Base-by-base conservation (phyloP, 2,888 invertebrate species). In the Caenorhabditis plicata region DNA sequence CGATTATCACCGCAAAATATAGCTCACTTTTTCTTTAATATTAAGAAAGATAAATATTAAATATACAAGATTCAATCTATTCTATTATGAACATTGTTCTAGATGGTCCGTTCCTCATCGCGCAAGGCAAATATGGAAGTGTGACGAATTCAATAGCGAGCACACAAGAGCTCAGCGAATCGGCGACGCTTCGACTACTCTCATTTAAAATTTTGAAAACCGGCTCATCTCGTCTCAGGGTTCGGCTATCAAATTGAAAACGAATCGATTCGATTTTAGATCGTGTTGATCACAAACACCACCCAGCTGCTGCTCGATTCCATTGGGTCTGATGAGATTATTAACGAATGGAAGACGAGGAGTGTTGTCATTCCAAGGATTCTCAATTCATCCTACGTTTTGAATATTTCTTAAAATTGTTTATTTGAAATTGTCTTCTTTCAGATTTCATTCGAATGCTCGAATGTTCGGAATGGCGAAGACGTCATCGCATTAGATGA, bases 401-500 rank as follows among this genome's bases (percentile, higher is more conserved):
- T n/a, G n/a, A n/a, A n/a, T n/a, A n/a, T n/a, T n/a, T n/a, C n/a
- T n/a, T n/a, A n/a, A n/a, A n/a, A n/a, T n/a, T n/a, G n/a, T n/a
- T n/a, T n/a, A n/a, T n/a, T n/a, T 3, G 22, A 15, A 4, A 40
- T 8, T n/a, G 11, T 22, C 7, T 5, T n/a, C 8, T 26, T 40
- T 23, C n/a, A n/a, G n/a, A n/a, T n/a, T 13, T 32, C 43, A 1
- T 60, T 60, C 23, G 53, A 50, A 22, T 46, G 46, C 22, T 36
- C 41, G n/a, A 39, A 45, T 15, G 50, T 60, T 43, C 25, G 5
- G 17, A 60, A 53, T 1, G 40, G 42, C 3, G 38, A 49, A 42
- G 60, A 60, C 31, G 45, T 60, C 17, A 38, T 60, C 13, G 53
- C 53, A 2, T 41, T 60, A 9, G 60, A 60, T 39, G 60, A 60